Evolutionary conservation across 2,888 invertebrate genomes (phyloP), one percentile per base, ranked within the genome.

Genomic region (Yponomeuta cagnagella): DNA sequence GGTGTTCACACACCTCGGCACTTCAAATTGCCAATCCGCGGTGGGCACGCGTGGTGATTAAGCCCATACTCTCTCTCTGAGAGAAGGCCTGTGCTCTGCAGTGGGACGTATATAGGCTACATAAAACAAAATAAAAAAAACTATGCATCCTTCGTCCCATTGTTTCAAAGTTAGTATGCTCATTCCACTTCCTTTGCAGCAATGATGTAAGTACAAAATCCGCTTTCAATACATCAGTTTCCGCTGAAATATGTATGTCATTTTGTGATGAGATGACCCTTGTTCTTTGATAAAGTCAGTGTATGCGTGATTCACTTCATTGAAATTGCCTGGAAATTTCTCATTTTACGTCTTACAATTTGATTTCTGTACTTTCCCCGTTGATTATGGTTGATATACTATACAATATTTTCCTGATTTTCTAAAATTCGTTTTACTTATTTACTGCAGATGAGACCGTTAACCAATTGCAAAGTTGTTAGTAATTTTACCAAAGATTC

Each of bases 231-330:
- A 10, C 23, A 68, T 68, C n/a, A 12, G 52, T 68, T 68, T 68
- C 68, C 68, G 52, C 10, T 68, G 23, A 52, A 58, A 15, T 12
- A 58, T 58, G 52, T 58, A 58, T 58, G 52, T 15, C 48, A 15
- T 31, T 48, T 30, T 9, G 68, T 48, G 23, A 48, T 48, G n/a
- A 23, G 37, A 15, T 69, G 69, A 69, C 33, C 69, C 69, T 48
- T 69, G 69, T 48, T 63, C 69, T 69, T 69, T 69, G 69, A 69
- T 69, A 69, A 69, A 37, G 23, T 10, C 0, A 64, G 9, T 48
- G n/a, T 43, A 23, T 4, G 33, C 10, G 10, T 68, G 68, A 68
- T 68, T 68, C 12, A 68, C 43, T 48, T 65, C 12, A 12, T 65
- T 65, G 52, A 58, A 10, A 58, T 58, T 12, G 52, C 15, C 5